Evolutionary conservation across 1,140 invertebrate genomes (phyloP), one percentile per base, ranked within the genome.

Genomic region (Trachelipus rathkii): DNA sequence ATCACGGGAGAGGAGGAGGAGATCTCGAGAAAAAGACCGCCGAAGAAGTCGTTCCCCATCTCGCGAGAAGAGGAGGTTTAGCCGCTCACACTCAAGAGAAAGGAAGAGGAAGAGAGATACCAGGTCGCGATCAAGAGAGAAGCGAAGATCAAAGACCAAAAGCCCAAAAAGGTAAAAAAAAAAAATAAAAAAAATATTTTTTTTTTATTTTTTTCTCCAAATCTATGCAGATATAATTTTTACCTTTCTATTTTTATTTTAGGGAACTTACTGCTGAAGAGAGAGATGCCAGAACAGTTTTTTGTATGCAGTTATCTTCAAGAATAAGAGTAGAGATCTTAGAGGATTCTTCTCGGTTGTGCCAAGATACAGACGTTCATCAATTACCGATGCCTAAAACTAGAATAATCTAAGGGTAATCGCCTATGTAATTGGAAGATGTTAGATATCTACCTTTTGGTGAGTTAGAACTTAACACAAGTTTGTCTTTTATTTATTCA

Each of bases 301-400:
- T 99, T 85, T 98, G 96, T 85, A 96, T 98, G 92, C 95, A 98
- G 85, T 85, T 98, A 45, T 95, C 96, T 76, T 94, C 97, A 83
- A 88, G 95, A 81, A 95, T 99, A 81, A 89, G 97, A 77, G 94
- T 10, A 90, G 96, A 76, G 97, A 99, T 85, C 87, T n/a, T 99
- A 46, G 97, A 99, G 87, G 97, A 99, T 99, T 99, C 85, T 99
- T 99, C 84, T 97, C 95, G 5, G 94, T 95, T 75, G 97, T 76
- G 98, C 98, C 53, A 98, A 98, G 89, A 97, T 90, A 23, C 95
- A 82, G 98, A 99, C 89, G 98, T 99, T 10, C 89, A 90, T 99
- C 78, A n/a, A 99, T 99, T 67, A 98, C 96, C 66, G 99, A 99
- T 85, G 99, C 99, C n/a, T 85, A 98, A 99, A 86, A 99, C 98